Evolutionary conservation across 2,888 invertebrate genomes (phyloP).

Genomic region (Limnephilus auricula): DNA sequence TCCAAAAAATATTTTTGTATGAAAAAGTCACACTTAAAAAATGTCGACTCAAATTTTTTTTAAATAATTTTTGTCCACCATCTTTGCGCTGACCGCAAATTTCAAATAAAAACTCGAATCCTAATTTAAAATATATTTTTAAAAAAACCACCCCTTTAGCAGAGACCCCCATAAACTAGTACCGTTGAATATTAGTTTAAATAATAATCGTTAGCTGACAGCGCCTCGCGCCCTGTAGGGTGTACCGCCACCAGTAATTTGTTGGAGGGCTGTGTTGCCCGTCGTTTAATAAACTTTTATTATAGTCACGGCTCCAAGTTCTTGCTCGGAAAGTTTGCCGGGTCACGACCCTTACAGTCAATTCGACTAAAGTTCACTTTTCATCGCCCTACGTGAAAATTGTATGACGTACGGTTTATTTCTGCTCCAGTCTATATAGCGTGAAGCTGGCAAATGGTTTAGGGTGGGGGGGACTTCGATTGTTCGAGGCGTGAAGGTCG

Average conservation of each 20-base stretch:
- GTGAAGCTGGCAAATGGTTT: neutral
- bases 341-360: conserved; percentile 43
- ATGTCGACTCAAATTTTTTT: too few species aligned
- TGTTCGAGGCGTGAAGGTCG: neutral
- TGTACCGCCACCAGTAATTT: conserved; percentile 58
- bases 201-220: conserved; percentile 52
- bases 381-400: conserved; percentile 43
- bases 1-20: too few species aligned
- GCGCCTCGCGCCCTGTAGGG: neutral
- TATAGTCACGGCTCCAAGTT: conserved; percentile 52
- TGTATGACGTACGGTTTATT: conserved; percentile 41
- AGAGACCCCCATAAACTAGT: conserved; percentile 14
- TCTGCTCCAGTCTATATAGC: conserved; percentile 25
- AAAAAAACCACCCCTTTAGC: neutral
- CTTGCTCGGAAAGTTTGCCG: conserved; percentile 38
- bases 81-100: neutral
- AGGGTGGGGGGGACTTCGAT: neutral
- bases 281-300: conserved; percentile 60
- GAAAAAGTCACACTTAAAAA: too few species aligned
- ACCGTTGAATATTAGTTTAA: conserved; percentile 46
- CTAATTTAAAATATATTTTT: neutral
- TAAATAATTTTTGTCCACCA: neutral
- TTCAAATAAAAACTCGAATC: neutral
- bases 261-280: conserved; percentile 53
- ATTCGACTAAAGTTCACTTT: conserved; percentile 34